Conservation (phyloP, 2,113 vertebrate species). For the Nesogale talazaci region DNA sequence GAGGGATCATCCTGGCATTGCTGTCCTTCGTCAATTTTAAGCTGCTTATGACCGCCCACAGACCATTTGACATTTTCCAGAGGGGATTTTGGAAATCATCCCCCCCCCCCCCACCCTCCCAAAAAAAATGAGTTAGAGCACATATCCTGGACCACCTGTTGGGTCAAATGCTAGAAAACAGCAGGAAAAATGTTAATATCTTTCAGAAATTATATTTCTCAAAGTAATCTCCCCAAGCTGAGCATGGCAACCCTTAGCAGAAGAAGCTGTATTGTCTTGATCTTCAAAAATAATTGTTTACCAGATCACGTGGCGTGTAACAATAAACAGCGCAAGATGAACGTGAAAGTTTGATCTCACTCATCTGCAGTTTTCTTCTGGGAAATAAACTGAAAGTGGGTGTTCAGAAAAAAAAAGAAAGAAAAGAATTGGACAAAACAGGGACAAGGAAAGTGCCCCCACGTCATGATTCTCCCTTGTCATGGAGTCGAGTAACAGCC, state of each 20-base stretch:
- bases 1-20: too few species aligned
- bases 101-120: too few species aligned
- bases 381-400: not conserved
- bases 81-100: too few species aligned
- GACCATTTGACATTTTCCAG: too few species aligned
- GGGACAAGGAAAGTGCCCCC: not conserved
- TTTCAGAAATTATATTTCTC: conserved; percentile 23
- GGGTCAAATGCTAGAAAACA: not conserved
- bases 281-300: not conserved
- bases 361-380: not conserved
- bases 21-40: too few species aligned
- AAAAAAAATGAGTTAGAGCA: too few species aligned
- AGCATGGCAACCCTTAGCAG: not conserved
- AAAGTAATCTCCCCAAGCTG: not conserved
- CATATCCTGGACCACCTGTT: too few species aligned
- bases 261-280: not conserved
- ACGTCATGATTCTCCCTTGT: not conserved
- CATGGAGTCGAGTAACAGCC: not conserved
- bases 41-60: too few species aligned
- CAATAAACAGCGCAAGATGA: not conserved
- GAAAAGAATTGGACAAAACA: too few species aligned
- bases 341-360: not conserved
- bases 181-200: not conserved
- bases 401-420: too few species aligned
- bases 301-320: not conserved